phyloP scores from a whole-genome alignment of 1,140 invertebrate species.

The Papilio polytes region DNA sequence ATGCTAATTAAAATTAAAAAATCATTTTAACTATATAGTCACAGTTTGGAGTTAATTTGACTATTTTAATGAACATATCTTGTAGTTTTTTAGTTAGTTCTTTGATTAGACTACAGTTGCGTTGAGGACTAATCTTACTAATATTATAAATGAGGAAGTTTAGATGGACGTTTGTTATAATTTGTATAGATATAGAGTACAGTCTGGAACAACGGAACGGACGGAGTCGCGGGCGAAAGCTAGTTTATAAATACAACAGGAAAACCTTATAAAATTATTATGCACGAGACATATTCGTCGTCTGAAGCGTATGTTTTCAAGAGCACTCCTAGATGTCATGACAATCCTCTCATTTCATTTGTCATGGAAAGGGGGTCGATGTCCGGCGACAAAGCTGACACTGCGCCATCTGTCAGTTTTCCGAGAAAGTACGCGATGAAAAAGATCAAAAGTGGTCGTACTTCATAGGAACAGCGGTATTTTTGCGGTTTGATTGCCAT shows the following conservation, averaged over 20 bases:
- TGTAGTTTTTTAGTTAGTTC: too few species aligned
- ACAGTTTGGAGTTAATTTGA: too few species aligned
- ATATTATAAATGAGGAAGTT: too few species aligned
- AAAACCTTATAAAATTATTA: background rate
- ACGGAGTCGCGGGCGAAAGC: too few species aligned
- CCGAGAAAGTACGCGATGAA: conserved; percentile 20
- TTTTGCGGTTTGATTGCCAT: too few species aligned
- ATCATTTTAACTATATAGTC: too few species aligned
- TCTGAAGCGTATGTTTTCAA: conserved; percentile 30
- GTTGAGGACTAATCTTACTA: too few species aligned
- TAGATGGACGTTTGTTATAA: too few species aligned
- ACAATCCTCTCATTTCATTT: conserved; percentile 40
- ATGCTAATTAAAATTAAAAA: background rate
- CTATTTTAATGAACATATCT: too few species aligned
- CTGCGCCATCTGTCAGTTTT: conserved; percentile 35
- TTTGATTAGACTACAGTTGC: too few species aligned
- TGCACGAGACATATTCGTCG: background rate
- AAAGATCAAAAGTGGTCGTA: background rate
- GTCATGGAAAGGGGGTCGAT: conserved; percentile 26
- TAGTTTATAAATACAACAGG: background rate
- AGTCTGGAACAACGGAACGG: too few species aligned
- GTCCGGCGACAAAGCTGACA: conserved; percentile 38
- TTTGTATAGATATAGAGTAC: too few species aligned
- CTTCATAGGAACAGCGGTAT: background rate
- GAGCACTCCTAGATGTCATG: conserved; percentile 34